Evolutionary conservation across 2,797 vertebrate species (phyloP).

Genomic region (Muscicapa striata): DNA sequence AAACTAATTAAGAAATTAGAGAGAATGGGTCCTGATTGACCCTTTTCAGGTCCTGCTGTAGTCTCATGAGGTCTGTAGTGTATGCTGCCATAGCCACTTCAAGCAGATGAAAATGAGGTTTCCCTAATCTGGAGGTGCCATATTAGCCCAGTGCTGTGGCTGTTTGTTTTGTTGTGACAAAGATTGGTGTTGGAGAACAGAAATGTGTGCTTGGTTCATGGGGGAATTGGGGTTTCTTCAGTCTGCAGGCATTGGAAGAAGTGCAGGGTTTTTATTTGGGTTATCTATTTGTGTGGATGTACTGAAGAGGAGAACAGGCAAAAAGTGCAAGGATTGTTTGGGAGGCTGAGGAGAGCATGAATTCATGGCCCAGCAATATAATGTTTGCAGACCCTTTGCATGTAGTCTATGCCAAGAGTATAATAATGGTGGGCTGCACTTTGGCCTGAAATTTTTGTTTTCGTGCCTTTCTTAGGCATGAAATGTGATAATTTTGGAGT

Average conservation of each 20-base stretch:
- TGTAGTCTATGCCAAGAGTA: rapidly evolving
- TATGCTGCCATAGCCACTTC: neutral
- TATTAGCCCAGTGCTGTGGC: neutral
- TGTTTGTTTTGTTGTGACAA: neutral
- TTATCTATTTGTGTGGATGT: neutral
- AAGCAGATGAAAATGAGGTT: neutral
- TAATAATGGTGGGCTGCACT: neutral
- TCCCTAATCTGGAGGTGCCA: neutral
- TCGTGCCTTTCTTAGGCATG: neutral
- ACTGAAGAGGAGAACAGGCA: neutral
- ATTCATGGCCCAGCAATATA: neutral
- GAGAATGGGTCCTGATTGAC: neutral
- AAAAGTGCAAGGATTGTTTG: neutral
- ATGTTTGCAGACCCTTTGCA: rapidly evolving
- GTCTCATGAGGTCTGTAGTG: rapidly evolving
- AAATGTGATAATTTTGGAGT: neutral
- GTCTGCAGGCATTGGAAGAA: neutral
- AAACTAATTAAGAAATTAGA: neutral
- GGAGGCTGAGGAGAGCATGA: neutral
- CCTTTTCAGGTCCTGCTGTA: neutral
- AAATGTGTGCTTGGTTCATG: neutral
- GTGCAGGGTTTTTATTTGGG: neutral
- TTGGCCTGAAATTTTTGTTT: neutral
- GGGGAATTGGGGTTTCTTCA: neutral
- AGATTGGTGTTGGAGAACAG: neutral